Percentiles rank a stretch among this genome's conserved stretches.
Conservation (phyloP, 2,113 vertebrate genomes). For the Ophthalmolycus amberensis region DNA sequence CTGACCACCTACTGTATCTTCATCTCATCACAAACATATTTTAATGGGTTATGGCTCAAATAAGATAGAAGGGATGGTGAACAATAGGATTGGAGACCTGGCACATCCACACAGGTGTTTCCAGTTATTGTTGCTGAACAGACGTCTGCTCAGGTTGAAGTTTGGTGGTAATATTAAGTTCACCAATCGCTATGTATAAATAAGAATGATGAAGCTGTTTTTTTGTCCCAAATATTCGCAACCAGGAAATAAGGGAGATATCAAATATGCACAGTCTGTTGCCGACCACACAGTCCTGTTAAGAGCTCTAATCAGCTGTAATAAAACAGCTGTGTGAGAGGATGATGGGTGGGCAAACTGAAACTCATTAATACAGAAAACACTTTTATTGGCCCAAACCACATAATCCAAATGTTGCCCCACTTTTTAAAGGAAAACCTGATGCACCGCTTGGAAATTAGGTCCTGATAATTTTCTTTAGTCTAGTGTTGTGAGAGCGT, state of each 20-base stretch:
- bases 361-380: background rate
- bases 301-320: background rate
- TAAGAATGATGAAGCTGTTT: background rate
- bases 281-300: background rate
- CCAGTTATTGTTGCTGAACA: background rate
- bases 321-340: background rate
- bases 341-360: background rate
- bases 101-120: background rate
- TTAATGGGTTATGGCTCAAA: background rate
- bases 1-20: slow-evolving; percentile 3
- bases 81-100: background rate
- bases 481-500: background rate
- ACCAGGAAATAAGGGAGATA: background rate
- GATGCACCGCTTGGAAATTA: too few relatives aligned
- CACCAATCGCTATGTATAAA: background rate
- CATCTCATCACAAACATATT: background rate
- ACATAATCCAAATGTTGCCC: background rate
- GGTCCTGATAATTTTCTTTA: background rate
- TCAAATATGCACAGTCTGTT: background rate
- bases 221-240: background rate
- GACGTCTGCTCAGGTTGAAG: background rate
- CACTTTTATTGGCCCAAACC: background rate
- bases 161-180: background rate
- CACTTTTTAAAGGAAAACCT: background rate
- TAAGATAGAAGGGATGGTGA: background rate